These are phyloP conservation scores for Ascaphus truei DNA, from an alignment of 2,113 vertebrate species.

Conservation along the genomic window DNA sequence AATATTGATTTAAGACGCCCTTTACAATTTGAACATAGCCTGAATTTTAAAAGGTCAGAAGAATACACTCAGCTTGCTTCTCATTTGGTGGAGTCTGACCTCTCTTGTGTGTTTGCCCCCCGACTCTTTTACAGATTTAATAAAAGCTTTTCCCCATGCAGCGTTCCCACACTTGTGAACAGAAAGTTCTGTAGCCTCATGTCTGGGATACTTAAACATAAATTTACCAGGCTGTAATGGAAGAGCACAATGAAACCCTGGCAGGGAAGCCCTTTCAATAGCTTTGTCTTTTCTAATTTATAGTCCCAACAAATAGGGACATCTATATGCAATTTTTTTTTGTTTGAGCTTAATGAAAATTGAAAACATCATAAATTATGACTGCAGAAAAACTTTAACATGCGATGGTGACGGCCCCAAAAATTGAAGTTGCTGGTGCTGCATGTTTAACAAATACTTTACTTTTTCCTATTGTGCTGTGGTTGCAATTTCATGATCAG, in stretches of 20 bases:
- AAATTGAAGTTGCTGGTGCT: constrained; percentile 46
- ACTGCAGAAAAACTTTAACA: not conserved
- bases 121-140: constrained; percentile 40
- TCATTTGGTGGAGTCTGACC: constrained; percentile 34
- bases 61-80: constrained; percentile 29
- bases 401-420: constrained; percentile 57
- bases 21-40: constrained; percentile 40
- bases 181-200: constrained; percentile 38
- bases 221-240: constrained; percentile 39
- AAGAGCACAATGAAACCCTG: constrained; percentile 39
- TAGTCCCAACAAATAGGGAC: constrained; percentile 42
- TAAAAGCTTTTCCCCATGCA: constrained; percentile 15
- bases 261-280: constrained; percentile 42
- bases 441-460: not conserved
- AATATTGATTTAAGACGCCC: constrained; percentile 12
- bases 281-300: constrained; percentile 41
- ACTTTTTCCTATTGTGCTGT: not conserved
- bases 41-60: constrained; percentile 43
- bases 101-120: constrained; percentile 21
- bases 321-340: constrained; percentile 56
- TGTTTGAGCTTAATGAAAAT: constrained; percentile 36
- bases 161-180: constrained; percentile 38
- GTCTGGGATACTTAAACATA: constrained; percentile 40
- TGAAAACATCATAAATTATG: constrained; percentile 19
- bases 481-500: not conserved